Evolutionary conservation across 2,888 invertebrate genomes (phyloP), one percentile per base, ranked within the genome.

Genomic region (Amphipyra berbera): DNA sequence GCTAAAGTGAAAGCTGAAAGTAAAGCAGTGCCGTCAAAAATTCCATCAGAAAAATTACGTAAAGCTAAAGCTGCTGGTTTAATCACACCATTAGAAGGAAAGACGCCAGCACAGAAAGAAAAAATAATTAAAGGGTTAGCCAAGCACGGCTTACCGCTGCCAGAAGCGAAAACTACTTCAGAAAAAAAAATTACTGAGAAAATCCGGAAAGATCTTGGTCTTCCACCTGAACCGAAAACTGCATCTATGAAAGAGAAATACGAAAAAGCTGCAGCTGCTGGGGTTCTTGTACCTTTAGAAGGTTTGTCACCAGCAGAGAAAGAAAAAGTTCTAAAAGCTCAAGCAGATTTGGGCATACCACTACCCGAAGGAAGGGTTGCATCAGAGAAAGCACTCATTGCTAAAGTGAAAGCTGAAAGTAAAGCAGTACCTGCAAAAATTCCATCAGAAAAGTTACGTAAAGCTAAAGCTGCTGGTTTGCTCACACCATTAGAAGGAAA

Each of bases 391-490:
- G 57, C 73, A 4, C n/a, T 84, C 0, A 71, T 84, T 1, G 68
- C 68, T 1, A 78, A 79, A 64, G 60, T 83, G 0, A 75, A 62
- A 45, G 60, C 61, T 0, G 59, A 46, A 21, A 46, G 21, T 8
- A 45, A 47, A 48, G 45, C 21, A 47, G 27, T 14, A 12, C 49
- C 49, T 1, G 60, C 61, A 42, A 46, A 27, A 12, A 40, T 47
- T 1, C 37, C 61, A 15, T 57, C 58, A 6, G 78, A 82, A 62
- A 79, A 78, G 58, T 6, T 79, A 12, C 54, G 66, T 27, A 73
- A 76, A 50, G 81, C 83, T 6, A 81, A 77, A 67, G 78, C 70
- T 2, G 76, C 76, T n/a, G 82, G 82, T 5, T 47, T 83, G 1
- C 10, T 65, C 10, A 61, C 61, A 2, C 61, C 61, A 13, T 37